Base-by-base conservation (phyloP, 2,888 invertebrate genomes). In the Philhelius pedissequus region DNA sequence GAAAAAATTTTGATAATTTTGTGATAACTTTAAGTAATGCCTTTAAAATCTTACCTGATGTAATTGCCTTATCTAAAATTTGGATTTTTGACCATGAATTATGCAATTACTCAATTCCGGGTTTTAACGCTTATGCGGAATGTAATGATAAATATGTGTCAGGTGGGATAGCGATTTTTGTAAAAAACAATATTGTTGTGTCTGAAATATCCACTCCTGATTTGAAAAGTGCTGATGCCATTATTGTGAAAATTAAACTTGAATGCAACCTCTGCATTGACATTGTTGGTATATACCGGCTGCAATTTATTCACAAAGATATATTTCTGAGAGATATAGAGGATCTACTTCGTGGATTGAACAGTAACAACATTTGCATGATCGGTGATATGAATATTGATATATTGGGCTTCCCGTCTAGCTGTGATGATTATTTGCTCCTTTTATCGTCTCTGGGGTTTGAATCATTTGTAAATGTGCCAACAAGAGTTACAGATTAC, bases 81-180 rank as follows among this genome's bases (percentile, higher is more conserved):
- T 50, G 50, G 50, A 50, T 50, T 13, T 50, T 25, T 38, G n/a
- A 71, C 60, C 60, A 50, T 62, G 48, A 71, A 50, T 22, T 48
- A 11, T 15, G 18, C 1, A 13, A 25, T 13, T 50, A 50, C 50
- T 22, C 50, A 4, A 25, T 50, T 13, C 25, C 50, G 50, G 50
- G 50, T 11, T 50, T 13, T 50, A n/a, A 30, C 15, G 13, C 52
- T 15, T 27, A 52, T 27, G 35, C 38, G n/a, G n/a, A n/a, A n/a
- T n/a, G n/a, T n/a, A n/a, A n/a, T n/a, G n/a, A n/a, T n/a, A n/a
- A n/a, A n/a, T n/a, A n/a, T n/a, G n/a, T n/a, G n/a, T n/a, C n/a
- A n/a, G n/a, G n/a, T n/a, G n/a, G n/a, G n/a, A n/a, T n/a, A n/a
- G n/a, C n/a, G n/a, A n/a, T n/a, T n/a, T n/a, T n/a, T n/a, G n/a